Conservation (phyloP, 2,113 vertebrate genomes). For the Sarotherodon lohbergeri region DNA sequence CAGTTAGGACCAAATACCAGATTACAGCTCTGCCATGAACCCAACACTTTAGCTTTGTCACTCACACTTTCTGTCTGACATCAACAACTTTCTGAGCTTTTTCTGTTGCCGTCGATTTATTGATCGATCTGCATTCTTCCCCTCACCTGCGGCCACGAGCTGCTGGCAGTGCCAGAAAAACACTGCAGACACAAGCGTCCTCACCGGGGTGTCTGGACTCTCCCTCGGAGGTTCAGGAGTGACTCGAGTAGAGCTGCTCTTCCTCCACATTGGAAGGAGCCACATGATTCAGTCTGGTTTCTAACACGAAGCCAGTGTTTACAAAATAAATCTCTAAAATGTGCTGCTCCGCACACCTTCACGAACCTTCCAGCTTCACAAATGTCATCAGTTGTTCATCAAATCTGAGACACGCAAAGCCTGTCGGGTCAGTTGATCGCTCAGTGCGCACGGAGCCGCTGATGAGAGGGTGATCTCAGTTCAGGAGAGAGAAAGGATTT, state of each 20-base stretch:
- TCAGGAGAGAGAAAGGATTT: background rate
- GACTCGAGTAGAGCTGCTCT: background rate
- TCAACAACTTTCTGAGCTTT: background rate
- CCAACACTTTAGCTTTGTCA: background rate
- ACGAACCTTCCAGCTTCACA: background rate
- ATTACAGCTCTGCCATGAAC: background rate
- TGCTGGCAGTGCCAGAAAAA: background rate
- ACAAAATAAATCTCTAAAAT: background rate
- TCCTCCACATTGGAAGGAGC: background rate
- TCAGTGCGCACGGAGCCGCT: background rate
- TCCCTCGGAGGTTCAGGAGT: background rate
- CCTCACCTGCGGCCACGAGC: background rate
- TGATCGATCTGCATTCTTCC: background rate
- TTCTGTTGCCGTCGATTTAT: background rate
- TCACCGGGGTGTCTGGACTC: background rate
- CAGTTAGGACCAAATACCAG: background rate
- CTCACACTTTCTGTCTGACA: background rate
- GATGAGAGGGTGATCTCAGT: background rate
- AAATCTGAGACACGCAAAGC: background rate
- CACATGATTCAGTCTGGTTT: background rate
- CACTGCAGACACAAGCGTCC: background rate
- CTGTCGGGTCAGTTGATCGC: background rate
- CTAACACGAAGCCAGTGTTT: background rate
- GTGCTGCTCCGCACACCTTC: background rate
- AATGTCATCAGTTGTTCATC: background rate